Conservation (phyloP, 2,113 vertebrate species). For the Chinchilla lanigera region DNA sequence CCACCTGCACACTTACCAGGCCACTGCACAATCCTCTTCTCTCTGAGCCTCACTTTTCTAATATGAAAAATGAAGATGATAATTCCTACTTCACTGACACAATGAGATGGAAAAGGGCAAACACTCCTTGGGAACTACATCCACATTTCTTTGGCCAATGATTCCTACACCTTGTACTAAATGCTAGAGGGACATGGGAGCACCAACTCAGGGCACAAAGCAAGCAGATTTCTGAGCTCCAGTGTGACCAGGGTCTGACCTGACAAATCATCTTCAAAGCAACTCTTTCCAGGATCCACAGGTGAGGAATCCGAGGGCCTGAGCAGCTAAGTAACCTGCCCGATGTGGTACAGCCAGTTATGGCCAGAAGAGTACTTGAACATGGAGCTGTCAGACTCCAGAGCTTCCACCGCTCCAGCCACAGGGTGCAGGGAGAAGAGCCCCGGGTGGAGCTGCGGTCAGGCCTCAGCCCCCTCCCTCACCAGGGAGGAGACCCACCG, state of each 20-base stretch:
- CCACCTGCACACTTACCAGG: background rate
- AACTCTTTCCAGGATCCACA: background rate
- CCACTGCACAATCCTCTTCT: background rate
- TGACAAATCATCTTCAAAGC: background rate
- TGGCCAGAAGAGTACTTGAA: background rate
- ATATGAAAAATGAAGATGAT: background rate
- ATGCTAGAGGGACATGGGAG: background rate
- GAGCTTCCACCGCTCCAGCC: background rate
- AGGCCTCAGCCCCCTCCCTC: background rate
- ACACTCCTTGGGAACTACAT: background rate
- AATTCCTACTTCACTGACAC: background rate
- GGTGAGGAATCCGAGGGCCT: background rate
- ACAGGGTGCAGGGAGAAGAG: background rate
- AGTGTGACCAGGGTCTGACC: background rate
- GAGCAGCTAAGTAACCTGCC: background rate
- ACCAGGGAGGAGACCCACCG: background rate
- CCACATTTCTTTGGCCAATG: background rate
- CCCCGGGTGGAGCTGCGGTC: background rate
- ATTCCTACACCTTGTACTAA: background rate
- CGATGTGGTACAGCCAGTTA: background rate
- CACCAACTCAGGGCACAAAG: background rate
- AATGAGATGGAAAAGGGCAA: background rate
- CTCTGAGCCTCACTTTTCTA: background rate
- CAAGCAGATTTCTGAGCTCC: background rate
- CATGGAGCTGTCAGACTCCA: background rate